Base-by-base conservation (phyloP, 1,140 invertebrate genomes). In the Archegozetes longisetosus region DNA sequence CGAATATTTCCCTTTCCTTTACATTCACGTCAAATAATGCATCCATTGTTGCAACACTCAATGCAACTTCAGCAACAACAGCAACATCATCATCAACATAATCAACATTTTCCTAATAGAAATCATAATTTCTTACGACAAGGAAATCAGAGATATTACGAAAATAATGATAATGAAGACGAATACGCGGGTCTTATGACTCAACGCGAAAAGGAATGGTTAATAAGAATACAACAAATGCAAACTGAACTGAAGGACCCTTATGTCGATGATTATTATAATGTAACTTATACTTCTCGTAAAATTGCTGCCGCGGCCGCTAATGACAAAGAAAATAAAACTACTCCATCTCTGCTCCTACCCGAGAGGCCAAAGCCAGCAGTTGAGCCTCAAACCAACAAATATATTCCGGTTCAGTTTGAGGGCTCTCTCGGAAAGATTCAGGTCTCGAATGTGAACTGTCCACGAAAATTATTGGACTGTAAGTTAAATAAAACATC, bases 181-280 rank as follows among this genome's bases (percentile, higher is more conserved):
- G 84, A 88, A 66, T 91, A 90, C 70, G 82, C 83, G 4, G 88
- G 88, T 24, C 73, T 94, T 2, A 95, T 96, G 90, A 89, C 85
- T 46, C 79, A 80, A 62, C 78, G 82, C 47, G 90, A 95, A 67
- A 94, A 93, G 68, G 87, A 91, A 61, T 92, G 89, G 88, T 75
- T 95, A 1, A 82, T 89, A 52, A 90, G 90, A 69, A 93, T 95
- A 67, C 90, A 94, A 71, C 74, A 91, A 65, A 71, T 91, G 59
- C 89, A 93, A 70, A 74, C 94, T 0, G 70, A 75, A 62, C 72
- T 72, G 52, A 70, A 74, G 48, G 75, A 76, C 62, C 74, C 74
- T 9, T 75, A 74, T 64, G 64, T 74, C 25, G 73, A 76, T 68
- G 75, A 77, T 63, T 77, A 72, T 64, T 76, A 77, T 65, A 75